These are phyloP conservation scores for Paelopatides confundens DNA, from an alignment of 53 echinoderm and acorn worm genomes.

Conservation along the genomic window DNA sequence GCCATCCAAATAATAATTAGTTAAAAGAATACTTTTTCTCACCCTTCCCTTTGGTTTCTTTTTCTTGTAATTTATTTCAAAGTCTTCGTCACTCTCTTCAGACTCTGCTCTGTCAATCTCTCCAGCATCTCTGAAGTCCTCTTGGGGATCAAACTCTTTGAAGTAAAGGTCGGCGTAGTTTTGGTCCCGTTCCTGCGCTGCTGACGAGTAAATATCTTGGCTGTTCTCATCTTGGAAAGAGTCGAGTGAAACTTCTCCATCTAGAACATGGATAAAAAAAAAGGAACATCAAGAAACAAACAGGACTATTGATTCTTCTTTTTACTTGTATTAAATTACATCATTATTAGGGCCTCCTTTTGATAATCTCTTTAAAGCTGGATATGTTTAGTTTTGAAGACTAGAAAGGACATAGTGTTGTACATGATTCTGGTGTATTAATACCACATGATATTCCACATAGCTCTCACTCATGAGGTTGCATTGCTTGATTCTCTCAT, in stretches of 20 bases:
- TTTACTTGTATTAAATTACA: too few species aligned
- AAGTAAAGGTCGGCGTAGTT: slow-evolving; percentile 43
- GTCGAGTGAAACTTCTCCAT: slow-evolving; percentile 25
- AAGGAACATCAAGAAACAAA: too few species aligned
- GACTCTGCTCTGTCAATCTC: slow-evolving; percentile 93
- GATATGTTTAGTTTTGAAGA: too few species aligned
- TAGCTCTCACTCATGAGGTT: too few species aligned
- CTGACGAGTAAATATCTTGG: slow-evolving; percentile 35
- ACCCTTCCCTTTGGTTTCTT: slow-evolving; percentile 54
- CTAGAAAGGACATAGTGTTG: too few species aligned
- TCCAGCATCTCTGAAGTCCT: slow-evolving; percentile 92
- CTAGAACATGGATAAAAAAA: not conserved
- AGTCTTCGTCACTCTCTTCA: slow-evolving; percentile 94
- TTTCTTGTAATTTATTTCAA: slow-evolving; percentile 83
- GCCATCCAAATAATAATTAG: too few species aligned
- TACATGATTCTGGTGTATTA: too few species aligned
- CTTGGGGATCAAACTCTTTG: slow-evolving; percentile 77
- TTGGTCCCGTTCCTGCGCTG: slow-evolving; percentile 19
- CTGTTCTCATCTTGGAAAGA: slow-evolving; percentile 43
- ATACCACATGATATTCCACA: too few species aligned
- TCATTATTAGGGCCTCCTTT: too few species aligned
- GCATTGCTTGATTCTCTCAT: too few species aligned
- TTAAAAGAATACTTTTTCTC: not conserved
- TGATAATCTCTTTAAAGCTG: too few species aligned
- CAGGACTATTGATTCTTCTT: too few species aligned